These are phyloP conservation scores for Chamaea fasciata DNA, from an alignment of 2,113 vertebrate genomes.

Conservation along the genomic window DNA sequence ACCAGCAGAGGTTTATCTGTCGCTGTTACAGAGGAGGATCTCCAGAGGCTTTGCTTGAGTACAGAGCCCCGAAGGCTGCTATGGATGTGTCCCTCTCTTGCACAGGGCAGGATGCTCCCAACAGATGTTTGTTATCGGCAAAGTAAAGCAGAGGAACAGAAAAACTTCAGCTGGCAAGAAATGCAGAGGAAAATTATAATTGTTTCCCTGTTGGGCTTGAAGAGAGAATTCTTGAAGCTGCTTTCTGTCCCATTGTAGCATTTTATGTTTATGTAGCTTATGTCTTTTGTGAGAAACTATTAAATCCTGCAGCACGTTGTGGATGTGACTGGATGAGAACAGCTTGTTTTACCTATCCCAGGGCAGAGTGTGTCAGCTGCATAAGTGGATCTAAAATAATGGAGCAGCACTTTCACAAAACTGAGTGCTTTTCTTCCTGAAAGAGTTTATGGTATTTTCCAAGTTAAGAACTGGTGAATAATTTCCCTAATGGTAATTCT, in stretches of 20 bases:
- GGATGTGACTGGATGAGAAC: neutral
- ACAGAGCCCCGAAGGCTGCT: accelerated
- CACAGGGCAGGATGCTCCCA: neutral
- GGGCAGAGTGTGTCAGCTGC: neutral
- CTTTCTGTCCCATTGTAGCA: neutral
- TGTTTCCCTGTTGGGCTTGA: neutral
- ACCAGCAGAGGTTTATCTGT: neutral
- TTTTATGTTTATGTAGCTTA: slow-evolving; percentile 6
- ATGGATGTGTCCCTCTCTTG: neutral
- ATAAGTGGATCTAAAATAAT: neutral
- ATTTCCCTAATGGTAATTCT: neutral
- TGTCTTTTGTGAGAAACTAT: neutral
- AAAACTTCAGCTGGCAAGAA: slow-evolving; percentile 14
- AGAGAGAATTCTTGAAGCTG: neutral
- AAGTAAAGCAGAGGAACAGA: neutral
- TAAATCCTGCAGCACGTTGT: neutral
- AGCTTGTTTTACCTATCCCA: neutral
- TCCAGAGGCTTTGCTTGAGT: neutral
- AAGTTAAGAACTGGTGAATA: neutral
- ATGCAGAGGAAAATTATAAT: neutral
- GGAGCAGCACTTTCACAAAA: neutral
- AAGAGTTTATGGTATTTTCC: neutral
- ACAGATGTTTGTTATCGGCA: slow-evolving; percentile 6
- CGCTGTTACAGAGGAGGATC: neutral
- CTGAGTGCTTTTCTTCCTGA: neutral